Evolutionary conservation across 2,113 vertebrate species (phyloP).

Genomic region (Casuarius casuarius): DNA sequence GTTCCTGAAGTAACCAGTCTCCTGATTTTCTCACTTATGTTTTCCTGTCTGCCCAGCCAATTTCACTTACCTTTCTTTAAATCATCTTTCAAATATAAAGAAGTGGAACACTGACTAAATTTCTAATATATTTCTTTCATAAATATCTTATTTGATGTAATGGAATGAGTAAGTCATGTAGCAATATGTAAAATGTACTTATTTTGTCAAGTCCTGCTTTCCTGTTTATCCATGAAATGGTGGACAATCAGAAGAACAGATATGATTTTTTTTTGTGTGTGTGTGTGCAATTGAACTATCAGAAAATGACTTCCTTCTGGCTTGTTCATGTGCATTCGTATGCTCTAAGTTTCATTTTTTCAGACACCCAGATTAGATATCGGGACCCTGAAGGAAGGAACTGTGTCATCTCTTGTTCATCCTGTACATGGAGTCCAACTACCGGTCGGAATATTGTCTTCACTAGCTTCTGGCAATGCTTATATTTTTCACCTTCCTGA

Average conservation of each 20-base stretch:
- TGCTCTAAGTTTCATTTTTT: slow-evolving; percentile 49
- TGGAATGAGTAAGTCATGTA: neutral
- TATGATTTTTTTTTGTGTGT: slow-evolving; percentile 38
- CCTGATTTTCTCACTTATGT: neutral
- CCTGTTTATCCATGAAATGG: slow-evolving; percentile 67
- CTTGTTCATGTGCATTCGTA: neutral
- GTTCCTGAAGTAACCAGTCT: neutral
- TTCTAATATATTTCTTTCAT: neutral
- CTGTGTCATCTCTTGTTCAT: slow-evolving; percentile 76
- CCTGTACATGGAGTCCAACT: slow-evolving; percentile 69
- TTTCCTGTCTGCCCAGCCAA: neutral
- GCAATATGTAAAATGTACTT: neutral
- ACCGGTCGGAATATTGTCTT: slow-evolving; percentile 62
- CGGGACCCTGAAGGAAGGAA: slow-evolving; percentile 77
- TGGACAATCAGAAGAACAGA: slow-evolving; percentile 27
- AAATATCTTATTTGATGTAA: slow-evolving; percentile 36
- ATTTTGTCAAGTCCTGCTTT: slow-evolving; percentile 60
- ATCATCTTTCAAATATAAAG: neutral
- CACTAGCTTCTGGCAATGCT: slow-evolving; percentile 63
- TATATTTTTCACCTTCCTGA: slow-evolving; percentile 73
- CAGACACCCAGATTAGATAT: slow-evolving; percentile 48
- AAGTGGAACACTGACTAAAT: neutral
- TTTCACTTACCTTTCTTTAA: neutral
- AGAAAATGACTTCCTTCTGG: slow-evolving; percentile 73
- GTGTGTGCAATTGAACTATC: slow-evolving; percentile 53